A percentile compares a stretch with the other conserved stretches of the same genome.
These are phyloP conservation scores for Copsychus sechellarum DNA, from an alignment of 2,113 vertebrate genomes.

Conservation along the genomic window DNA sequence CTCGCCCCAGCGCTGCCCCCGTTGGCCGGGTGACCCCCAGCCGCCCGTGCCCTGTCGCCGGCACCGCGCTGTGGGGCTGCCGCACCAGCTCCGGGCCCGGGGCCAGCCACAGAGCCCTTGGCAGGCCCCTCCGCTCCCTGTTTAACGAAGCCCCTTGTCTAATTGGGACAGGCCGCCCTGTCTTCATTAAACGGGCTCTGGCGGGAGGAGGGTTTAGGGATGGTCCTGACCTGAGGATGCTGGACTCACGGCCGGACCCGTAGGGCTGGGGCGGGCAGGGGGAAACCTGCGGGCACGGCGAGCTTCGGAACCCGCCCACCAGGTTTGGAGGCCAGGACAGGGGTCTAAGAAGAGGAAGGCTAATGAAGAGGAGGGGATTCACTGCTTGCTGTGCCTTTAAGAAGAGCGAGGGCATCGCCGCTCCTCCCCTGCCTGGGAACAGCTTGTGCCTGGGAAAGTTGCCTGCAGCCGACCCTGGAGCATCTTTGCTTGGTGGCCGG, in stretches of 20 bases:
- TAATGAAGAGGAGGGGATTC: neutral
- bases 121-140: slow-evolving; percentile 32
- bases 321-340: neutral
- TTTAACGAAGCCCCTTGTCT: slow-evolving; percentile 51
- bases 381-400: slow-evolving; percentile 46
- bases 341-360: neutral
- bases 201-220: neutral
- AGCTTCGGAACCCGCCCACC: neutral
- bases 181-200: slow-evolving; percentile 32
- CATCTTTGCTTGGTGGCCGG: neutral
- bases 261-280: neutral
- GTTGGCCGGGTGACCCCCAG: neutral
- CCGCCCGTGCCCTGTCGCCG: neutral
- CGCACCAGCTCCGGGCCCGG: neutral
- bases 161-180: slow-evolving; percentile 59
- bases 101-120: slow-evolving; percentile 53
- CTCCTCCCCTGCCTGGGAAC: slow-evolving; percentile 38
- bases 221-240: neutral
- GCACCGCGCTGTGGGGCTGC: neutral
- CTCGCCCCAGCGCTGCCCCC: neutral
- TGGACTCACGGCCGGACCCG: neutral
- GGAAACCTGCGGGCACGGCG: neutral
- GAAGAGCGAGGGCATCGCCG: neutral
- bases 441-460: slow-evolving; percentile 51
- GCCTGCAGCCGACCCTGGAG: neutral